Conservation (phyloP, 2,888 invertebrate species). For the Drosophila fulvimacula region DNA sequence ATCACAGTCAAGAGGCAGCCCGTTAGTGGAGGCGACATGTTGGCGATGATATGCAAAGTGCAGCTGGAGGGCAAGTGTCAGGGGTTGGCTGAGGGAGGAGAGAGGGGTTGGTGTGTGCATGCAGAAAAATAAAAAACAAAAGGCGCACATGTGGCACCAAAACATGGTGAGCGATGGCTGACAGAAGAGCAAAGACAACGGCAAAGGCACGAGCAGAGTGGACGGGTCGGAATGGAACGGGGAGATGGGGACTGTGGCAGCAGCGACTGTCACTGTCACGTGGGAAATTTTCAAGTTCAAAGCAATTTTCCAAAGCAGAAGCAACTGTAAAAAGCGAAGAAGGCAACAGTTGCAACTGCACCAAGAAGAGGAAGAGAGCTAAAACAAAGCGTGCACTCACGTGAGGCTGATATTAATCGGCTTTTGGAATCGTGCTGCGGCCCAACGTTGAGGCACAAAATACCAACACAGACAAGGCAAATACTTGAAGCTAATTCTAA, state of each 20-base stretch:
- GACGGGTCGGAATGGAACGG: not conserved
- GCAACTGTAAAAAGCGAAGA: slow-evolving; percentile 58
- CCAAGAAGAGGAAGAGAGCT: slow-evolving; percentile 16
- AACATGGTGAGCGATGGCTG: slow-evolving; percentile 14
- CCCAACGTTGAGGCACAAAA: slow-evolving; percentile 42
- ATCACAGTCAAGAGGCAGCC: slow-evolving; percentile 20
- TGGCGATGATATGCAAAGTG: slow-evolving; percentile 71
- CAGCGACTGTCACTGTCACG: slow-evolving; percentile 68
- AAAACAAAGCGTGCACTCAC: slow-evolving; percentile 75
- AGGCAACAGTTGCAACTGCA: slow-evolving; percentile 21
- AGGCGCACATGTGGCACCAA: slow-evolving; percentile 63
- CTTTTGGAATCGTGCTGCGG: slow-evolving; percentile 71
- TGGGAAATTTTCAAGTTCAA: slow-evolving; percentile 81
- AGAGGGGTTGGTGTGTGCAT: slow-evolving; percentile 8
- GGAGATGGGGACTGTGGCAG: slow-evolving; percentile 4
- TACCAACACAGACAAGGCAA: slow-evolving; percentile 36
- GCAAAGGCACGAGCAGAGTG: not conserved
- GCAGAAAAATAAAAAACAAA: slow-evolving; percentile 33
- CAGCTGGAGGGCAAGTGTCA: slow-evolving; percentile 15
- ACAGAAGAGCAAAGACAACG: not conserved
- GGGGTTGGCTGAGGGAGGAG: not conserved
- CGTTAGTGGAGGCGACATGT: slow-evolving; percentile 47
- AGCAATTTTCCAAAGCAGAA: slow-evolving; percentile 72
- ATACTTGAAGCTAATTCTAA: slow-evolving; percentile 44
- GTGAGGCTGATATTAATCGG: slow-evolving; percentile 78